Evolutionary conservation across 2,113 vertebrate species (phyloP).

Genomic region (Euleptes europaea): DNA sequence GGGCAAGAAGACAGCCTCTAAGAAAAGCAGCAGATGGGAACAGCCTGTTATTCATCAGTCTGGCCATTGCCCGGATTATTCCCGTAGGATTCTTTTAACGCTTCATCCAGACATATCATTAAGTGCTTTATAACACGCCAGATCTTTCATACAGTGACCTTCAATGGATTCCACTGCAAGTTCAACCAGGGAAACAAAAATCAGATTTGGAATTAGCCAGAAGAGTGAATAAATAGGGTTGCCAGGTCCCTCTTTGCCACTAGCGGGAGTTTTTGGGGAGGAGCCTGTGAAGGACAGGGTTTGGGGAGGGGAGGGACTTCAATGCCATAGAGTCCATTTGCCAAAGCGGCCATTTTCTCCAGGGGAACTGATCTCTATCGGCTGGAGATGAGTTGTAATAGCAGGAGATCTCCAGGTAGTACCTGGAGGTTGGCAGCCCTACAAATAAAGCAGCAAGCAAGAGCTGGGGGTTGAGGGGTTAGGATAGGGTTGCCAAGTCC

Average conservation of each 20-base stretch:
- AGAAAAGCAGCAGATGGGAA: constrained; percentile 64
- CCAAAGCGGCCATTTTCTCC: no score
- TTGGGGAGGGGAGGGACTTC: no score
- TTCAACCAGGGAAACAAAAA: constrained; percentile 23
- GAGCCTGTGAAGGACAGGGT: no score
- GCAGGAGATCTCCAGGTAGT: no score
- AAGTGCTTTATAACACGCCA: constrained; percentile 65
- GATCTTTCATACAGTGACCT: constrained; percentile 62
- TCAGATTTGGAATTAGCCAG: background rate
- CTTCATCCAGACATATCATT: constrained; percentile 69
- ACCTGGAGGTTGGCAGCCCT: no score
- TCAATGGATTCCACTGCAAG: constrained; percentile 14
- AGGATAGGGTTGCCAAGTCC: no score
- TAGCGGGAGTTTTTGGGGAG: no score
- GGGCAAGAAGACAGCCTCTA: constrained; percentile 55
- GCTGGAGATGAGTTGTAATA: no score
- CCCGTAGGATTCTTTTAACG: constrained; percentile 67
- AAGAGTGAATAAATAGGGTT: no score
- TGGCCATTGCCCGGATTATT: constrained; percentile 64
- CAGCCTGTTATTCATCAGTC: constrained; percentile 68
- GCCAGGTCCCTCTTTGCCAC: no score
- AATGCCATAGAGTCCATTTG: no score
- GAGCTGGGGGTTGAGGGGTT: background rate
- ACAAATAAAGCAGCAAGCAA: background rate
- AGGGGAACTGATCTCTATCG: no score